These are phyloP conservation scores for Polypedilum pembai DNA, from an alignment of 1,140 invertebrate species.

Conservation along the genomic window DNA sequence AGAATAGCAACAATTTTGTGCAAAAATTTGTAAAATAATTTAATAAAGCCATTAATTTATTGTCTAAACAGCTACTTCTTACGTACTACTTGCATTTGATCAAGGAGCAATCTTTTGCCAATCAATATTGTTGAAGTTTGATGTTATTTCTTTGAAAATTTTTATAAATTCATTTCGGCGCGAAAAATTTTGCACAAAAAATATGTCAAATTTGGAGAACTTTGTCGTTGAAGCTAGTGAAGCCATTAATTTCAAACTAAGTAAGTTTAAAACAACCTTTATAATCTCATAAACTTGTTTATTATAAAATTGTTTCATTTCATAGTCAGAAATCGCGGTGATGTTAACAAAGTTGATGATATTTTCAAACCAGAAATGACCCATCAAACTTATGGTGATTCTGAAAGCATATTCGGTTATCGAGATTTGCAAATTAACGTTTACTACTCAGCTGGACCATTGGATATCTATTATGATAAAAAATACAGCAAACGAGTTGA, in stretches of 20 bases:
- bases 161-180: neutral
- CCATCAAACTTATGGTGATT: conserved; percentile 90
- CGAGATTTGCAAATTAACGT: conserved; percentile 71
- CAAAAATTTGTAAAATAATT: too few relatives aligned
- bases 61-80: too few relatives aligned
- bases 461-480: conserved; percentile 64
- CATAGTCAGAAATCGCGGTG: conserved; percentile 57
- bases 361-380: conserved; percentile 84
- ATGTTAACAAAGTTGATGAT: conserved; percentile 54
- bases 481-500: conserved; percentile 53
- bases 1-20: too few relatives aligned
- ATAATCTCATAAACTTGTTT: conserved; percentile 23
- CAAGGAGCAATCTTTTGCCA: too few relatives aligned
- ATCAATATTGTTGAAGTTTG: too few relatives aligned
- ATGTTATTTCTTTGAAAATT: too few relatives aligned
- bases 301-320: conserved; percentile 31
- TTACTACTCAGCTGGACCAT: conserved; percentile 72
- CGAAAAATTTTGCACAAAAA: conserved; percentile 32
- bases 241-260: conserved; percentile 68
- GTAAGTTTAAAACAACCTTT: conserved; percentile 44
- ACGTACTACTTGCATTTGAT: too few relatives aligned
- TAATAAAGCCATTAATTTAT: too few relatives aligned
- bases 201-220: conserved; percentile 49
- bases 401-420: conserved; percentile 91
- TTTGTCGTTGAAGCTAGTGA: conserved; percentile 64